Evolutionary conservation across 2,113 vertebrate genomes (phyloP).

Genomic region (Sitta europaea): DNA sequence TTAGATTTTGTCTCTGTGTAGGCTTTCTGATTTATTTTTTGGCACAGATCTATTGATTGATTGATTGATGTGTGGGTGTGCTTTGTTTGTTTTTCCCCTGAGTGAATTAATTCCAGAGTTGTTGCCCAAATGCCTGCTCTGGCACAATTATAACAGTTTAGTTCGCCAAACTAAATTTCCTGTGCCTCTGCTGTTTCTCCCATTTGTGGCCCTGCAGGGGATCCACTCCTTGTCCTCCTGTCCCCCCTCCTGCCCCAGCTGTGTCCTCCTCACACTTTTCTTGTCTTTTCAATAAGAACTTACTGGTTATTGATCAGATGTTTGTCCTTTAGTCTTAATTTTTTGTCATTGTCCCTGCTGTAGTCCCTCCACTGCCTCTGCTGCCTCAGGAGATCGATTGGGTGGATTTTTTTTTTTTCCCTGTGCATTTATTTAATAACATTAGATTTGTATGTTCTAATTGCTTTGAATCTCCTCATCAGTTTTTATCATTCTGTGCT

Average conservation of each 20-base stretch:
- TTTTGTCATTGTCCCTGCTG: background rate
- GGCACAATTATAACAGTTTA: background rate
- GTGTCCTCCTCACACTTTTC: background rate
- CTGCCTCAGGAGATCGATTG: background rate
- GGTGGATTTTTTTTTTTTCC: background rate
- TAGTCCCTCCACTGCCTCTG: background rate
- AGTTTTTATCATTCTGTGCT: background rate
- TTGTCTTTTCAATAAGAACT: background rate
- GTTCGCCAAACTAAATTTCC: background rate
- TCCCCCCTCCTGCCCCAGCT: background rate
- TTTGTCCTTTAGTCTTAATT: background rate
- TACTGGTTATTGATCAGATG: background rate
- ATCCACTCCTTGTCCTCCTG: background rate
- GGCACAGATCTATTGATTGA: fast-evolving
- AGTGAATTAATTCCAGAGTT: background rate
- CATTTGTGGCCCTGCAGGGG: background rate
- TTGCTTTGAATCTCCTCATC: background rate
- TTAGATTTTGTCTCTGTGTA: background rate
- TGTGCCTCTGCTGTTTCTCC: background rate
- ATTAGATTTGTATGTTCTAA: background rate
- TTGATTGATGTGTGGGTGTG: background rate
- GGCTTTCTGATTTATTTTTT: background rate
- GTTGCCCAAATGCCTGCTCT: background rate
- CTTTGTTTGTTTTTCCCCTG: background rate
- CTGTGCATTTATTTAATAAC: background rate